phyloP scores from a whole-genome alignment of 1,140 invertebrate genomes.

The Drosophila triauraria region DNA sequence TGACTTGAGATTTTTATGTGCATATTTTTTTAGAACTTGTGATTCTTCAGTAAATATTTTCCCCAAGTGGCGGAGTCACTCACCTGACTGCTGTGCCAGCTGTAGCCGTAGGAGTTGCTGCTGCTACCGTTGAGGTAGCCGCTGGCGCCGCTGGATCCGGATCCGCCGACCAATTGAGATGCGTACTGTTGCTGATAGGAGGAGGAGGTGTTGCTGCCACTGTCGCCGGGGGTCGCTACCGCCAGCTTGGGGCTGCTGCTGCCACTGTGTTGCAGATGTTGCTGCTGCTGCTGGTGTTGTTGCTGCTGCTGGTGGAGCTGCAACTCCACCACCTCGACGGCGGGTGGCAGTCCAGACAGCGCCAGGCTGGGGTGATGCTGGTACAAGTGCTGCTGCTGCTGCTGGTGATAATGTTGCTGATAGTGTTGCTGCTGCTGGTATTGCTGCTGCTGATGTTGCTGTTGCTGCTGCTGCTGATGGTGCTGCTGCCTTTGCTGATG shows the following conservation, averaged over 20 bases:
- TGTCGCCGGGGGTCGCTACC: conserved; percentile 55
- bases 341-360: conserved; percentile 69
- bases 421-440: conserved; percentile 66
- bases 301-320: conserved; percentile 67
- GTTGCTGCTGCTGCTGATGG: conserved; percentile 62
- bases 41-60: background rate
- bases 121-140: conserved; percentile 75
- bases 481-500: conserved; percentile 55
- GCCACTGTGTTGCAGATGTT: conserved; percentile 55
- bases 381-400: conserved; percentile 77
- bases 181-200: conserved; percentile 84
- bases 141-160: conserved; percentile 47
- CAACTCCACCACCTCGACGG: conserved; percentile 70
- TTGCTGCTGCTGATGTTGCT: conserved; percentile 61
- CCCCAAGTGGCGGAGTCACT: conserved; percentile 21
- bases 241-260: conserved; percentile 66
- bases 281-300: conserved; percentile 56
- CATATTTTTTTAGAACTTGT: too few species aligned
- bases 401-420: conserved; percentile 58
- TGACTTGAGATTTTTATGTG: too few species aligned
- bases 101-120: conserved; percentile 73
- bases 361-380: conserved; percentile 81
- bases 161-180: conserved; percentile 74
- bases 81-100: conserved; percentile 83
- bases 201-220: conserved; percentile 82